Base-by-base conservation (phyloP, 2,888 invertebrate genomes). In the Sinopyrophorus schimmeli region DNA sequence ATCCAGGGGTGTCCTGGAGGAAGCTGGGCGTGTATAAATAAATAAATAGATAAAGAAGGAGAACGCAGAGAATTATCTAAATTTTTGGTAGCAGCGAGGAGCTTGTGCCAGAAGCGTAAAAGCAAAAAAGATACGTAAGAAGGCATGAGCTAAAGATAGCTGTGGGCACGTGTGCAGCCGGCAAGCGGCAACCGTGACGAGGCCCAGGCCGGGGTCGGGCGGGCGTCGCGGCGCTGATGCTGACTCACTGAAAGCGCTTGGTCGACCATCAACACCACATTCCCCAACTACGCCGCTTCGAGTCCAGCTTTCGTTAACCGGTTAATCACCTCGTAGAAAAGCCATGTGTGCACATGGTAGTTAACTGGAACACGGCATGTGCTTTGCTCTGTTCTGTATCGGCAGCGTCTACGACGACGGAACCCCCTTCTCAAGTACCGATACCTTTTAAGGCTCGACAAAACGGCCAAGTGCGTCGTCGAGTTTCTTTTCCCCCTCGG, bases 401-500 rank as follows among this genome's bases (percentile, higher is more conserved):
- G 30, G 35, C 34, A 44, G 44, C 42, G 44, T 51, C 34, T 32
- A 51, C 47, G 16, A 38, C 41, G 47, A 34, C 46, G 53, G 62
- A 68, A 66, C 70, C 72, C n/a, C 72, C 71, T 71, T 71, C 71
- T 71, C 70, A 69, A 70, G 68, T 72, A 62, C 69, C 68, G 66
- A 69, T 69, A 60, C 74, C 74, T 71, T 74, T 71, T 72, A 73
- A 71, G 74, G 74, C 62, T 71, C 73, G 73, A 67, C 65, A 65
- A 60, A 62, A 65, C 67, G 66, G 71, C 70, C 70, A 71, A 71
- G 68, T 72, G 72, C 71, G 71, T 71, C 71, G 71, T 71, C 70
- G 68, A 60, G 62, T 67, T 66, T 63, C 68, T 58, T 62, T 63
- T 59, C 59, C 62, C n/a, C 62, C 60, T 57, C 48, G 54, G 42